phyloP scores from a whole-genome alignment of 2,797 vertebrate species.

The Danio jaintianensis region DNA sequence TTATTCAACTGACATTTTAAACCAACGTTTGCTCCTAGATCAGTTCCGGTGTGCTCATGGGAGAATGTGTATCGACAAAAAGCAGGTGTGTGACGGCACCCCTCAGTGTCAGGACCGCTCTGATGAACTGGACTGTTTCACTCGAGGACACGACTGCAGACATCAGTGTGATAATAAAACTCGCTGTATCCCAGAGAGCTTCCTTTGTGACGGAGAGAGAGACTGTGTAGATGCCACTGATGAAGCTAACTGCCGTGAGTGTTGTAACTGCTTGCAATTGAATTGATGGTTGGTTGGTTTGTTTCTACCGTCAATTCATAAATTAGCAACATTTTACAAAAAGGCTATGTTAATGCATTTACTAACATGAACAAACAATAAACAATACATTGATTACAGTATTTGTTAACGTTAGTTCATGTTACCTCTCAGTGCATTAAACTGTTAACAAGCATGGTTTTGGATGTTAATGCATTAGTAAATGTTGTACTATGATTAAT shows the following conservation, averaged over 20 bases:
- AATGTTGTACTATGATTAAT: too few relatives aligned
- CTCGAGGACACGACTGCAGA: constrained; percentile 68
- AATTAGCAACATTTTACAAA: too few relatives aligned
- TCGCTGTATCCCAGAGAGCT: constrained; percentile 76
- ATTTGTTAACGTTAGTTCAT: too few relatives aligned
- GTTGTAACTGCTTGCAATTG: background rate
- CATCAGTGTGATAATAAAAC: constrained; percentile 72
- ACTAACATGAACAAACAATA: too few relatives aligned
- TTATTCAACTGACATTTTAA: background rate
- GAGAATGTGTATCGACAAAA: constrained; percentile 64
- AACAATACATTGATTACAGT: too few relatives aligned
- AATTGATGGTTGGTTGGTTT: background rate
- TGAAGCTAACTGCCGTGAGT: constrained; percentile 78
- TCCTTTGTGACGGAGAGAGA: constrained; percentile 75
- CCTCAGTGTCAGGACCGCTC: constrained; percentile 78
- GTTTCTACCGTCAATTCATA: too few relatives aligned
- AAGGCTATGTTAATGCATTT: too few relatives aligned
- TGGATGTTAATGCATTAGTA: too few relatives aligned
- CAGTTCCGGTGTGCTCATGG: constrained; percentile 74
- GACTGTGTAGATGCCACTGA: constrained; percentile 79
- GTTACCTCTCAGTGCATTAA: too few relatives aligned
- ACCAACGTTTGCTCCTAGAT: constrained; percentile 58
- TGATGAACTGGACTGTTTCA: constrained; percentile 78
- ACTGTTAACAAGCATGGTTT: too few relatives aligned
- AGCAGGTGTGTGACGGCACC: constrained; percentile 75